Base-by-base conservation (phyloP, 2,888 invertebrate species). In the Dugesia japonica region DNA sequence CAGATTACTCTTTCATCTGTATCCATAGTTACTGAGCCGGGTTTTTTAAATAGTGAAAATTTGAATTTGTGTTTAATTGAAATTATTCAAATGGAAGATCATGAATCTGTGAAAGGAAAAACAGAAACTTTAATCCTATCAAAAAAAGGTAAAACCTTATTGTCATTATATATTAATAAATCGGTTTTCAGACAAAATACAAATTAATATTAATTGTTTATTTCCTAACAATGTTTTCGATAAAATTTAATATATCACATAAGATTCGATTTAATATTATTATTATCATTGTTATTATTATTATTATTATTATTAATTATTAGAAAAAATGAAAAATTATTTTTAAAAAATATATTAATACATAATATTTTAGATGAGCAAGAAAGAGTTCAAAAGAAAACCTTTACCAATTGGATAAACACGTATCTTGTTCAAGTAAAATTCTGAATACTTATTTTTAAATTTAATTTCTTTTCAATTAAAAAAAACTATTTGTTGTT, bases 341-440 rank as follows among this genome's bases (percentile, higher is more conserved):
- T n/a, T n/a, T n/a, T n/a, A n/a, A n/a, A n/a, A n/a, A n/a, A n/a
- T n/a, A n/a, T n/a, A n/a, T n/a, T n/a, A n/a, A n/a, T n/a, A 38
- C 9, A 38, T 38, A 13, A 38, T 38, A 9, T 74, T 77, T 27
- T 26, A 95, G 95, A 94, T 89, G 94, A 95, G 87, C 94, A 95
- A 87, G 94, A 95, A 88, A 89, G 94, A 86, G 94, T 95, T 81
- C 95, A 95, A 86, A 95, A 94, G 89, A 95, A 95, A 86, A 95
- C 94, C 80, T 95, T 95, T 86, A 92, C 94, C 82, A 95, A 95
- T 87, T 95, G 95, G 94, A 94, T 95, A 86, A 95, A 95, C 87
- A 93, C 94, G 84, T 92, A 94, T 87, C 88, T 95, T 83, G n/a
- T 26, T 13, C 28, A 56, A n/a, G 77, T 77, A 71, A 76, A 42